A percentile compares a stretch with the other conserved stretches of the same genome.
Conservation (phyloP, 2,888 invertebrate species). For the Acanthosoma haemorrhoidale region DNA sequence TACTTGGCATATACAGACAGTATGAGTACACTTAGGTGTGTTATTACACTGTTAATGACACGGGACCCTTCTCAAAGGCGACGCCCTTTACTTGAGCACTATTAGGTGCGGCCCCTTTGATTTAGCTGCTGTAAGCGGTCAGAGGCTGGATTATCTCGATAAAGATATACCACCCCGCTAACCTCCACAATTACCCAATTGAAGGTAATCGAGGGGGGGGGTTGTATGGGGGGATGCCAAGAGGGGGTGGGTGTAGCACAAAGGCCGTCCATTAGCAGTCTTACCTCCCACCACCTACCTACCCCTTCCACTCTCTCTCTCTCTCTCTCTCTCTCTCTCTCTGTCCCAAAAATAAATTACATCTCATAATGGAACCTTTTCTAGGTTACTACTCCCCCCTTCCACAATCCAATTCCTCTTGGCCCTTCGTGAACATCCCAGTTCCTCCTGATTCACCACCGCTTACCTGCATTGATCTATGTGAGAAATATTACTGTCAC, state of each 20-base stretch:
- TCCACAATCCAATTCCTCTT: neutral
- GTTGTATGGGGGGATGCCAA: too few relatives aligned
- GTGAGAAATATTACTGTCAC: neutral
- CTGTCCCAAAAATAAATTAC: constrained; percentile 7
- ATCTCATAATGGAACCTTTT: constrained; percentile 6
- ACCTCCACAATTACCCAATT: constrained; percentile 12
- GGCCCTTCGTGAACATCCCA: neutral
- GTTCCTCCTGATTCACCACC: neutral
- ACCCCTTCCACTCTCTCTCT: neutral
- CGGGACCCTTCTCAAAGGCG: too few relatives aligned
- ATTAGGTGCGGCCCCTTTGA: neutral
- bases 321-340: neutral
- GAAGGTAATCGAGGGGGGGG: neutral
- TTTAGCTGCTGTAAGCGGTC: neutral
- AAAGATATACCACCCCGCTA: neutral
- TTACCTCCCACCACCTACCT: too few relatives aligned
- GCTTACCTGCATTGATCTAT: neutral
- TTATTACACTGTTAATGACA: too few relatives aligned
- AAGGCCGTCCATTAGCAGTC: constrained; percentile 9
- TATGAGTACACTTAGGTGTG: too few relatives aligned
- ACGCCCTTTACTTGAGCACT: too few relatives aligned
- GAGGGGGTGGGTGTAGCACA: neutral
- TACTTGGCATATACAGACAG: too few relatives aligned
- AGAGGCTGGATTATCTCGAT: neutral
- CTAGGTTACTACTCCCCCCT: neutral